Base-by-base conservation (phyloP, 2,113 vertebrate genomes). In the Meles meles region DNA sequence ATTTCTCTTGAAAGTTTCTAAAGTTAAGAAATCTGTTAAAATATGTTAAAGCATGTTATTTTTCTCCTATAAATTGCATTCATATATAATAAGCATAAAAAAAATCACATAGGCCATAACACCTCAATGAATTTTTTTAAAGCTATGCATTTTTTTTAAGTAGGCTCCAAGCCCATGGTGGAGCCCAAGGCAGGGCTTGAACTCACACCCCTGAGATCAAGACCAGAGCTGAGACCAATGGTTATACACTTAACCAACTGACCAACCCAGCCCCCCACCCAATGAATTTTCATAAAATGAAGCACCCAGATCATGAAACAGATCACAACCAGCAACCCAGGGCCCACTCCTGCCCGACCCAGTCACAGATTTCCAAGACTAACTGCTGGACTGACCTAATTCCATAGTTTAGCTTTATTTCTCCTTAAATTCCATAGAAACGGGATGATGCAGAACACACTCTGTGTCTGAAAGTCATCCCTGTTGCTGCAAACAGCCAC, bases 31-130 rank as follows among this genome's bases (percentile, higher is more conserved):
- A 59, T 37, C 10, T 79, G n/a, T 90, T 87, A 31, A 93, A 37
- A 3, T 79, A 63, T 69, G 34, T 57, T 87, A 96, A 93, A 72
- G 6, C 11, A 42, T 37, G 27, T 25, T 37, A 57, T n/a, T 85
- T 81, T 91, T 81, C 37, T 88, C 29, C 79, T 55, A 3, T 90
- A 82, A 72, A 44, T 13, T 88, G 5, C 90, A 29, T 94, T 93
- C 42, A 88, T 55, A 47, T 27, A 83, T 59, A 61, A 34, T 4
- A 72, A 2, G n/a, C 25, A 88, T 85, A 59, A 23, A 84, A 61
- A 88, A 80, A 91, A 90, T 18, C 17, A 11, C 18, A 34, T 55
- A 42, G 42, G 49, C 11, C 52, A 5, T 47, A 42, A 81, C 6
- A 47, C n/a, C n/a, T 83, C 44, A 21, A 10, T 42, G 11, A 77